These are phyloP conservation scores for Hippocampus mohnikei DNA, from an alignment of 2,113 vertebrate species.

Conservation along the genomic window DNA sequence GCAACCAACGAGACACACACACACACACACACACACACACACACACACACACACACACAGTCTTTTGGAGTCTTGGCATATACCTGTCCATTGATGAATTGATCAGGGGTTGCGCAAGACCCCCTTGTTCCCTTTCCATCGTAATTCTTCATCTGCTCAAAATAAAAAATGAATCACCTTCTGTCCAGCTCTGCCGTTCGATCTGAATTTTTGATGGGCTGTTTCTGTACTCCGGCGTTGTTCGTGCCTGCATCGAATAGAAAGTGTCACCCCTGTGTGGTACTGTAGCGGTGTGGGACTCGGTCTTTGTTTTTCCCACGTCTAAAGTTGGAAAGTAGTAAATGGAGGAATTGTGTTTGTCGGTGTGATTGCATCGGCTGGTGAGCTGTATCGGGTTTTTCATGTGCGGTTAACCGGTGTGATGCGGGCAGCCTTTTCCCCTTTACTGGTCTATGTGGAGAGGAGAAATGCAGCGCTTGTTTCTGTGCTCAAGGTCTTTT, in stretches of 20 bases:
- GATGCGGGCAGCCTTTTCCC: slow-evolving; percentile 51
- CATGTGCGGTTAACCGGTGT: slow-evolving; percentile 39
- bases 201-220: neutral
- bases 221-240: slow-evolving; percentile 23
- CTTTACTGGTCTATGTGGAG: slow-evolving; percentile 20
- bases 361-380: slow-evolving; percentile 44
- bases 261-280: neutral
- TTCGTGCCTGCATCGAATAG: neutral
- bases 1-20: slow-evolving; percentile 6
- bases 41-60: neutral
- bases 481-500: slow-evolving; percentile 15
- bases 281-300: neutral
- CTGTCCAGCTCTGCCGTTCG: neutral
- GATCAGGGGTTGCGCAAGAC: neutral
- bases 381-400: slow-evolving; percentile 29
- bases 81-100: slow-evolving; percentile 2
- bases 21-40: neutral
- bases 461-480: slow-evolving; percentile 6
- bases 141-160: neutral
- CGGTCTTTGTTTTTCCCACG: slow-evolving; percentile 2
- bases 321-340: neutral
- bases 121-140: neutral
- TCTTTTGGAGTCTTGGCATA: neutral
- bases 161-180: neutral
- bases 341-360: slow-evolving; percentile 28